A percentile compares a stretch with the other conserved stretches of the same genome.
phyloP scores from a whole-genome alignment of 2,888 invertebrate genomes.

The Meganola albula region DNA sequence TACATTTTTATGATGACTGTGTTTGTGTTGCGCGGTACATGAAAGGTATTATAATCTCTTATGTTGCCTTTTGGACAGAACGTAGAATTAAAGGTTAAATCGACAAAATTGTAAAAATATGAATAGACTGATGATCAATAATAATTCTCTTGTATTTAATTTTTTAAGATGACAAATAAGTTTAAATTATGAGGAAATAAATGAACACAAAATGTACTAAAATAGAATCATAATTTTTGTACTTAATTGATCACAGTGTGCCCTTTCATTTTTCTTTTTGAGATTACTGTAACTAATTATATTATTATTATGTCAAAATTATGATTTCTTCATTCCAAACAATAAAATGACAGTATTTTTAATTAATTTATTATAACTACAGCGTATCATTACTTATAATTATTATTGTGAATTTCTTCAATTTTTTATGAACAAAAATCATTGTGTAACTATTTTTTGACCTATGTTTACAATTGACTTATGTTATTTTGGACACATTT shows the following conservation, averaged over 20 bases:
- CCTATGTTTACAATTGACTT: conserved; percentile 69
- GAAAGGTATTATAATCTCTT: conserved; percentile 53
- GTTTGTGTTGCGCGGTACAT: conserved; percentile 62
- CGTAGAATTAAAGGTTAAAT: conserved; percentile 65
- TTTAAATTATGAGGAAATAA: conserved; percentile 65
- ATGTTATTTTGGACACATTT: conserved; percentile 54
- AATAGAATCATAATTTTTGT: conserved; percentile 58
- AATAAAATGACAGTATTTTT: conserved; percentile 72
- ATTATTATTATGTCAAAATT: conserved; percentile 37
- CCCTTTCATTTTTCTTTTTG: conserved; percentile 76
- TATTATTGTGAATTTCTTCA: conserved; percentile 58
- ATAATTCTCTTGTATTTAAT: conserved; percentile 75
- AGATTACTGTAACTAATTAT: conserved; percentile 46
- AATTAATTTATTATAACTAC: conserved; percentile 64
- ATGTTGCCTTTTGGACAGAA: conserved; percentile 67
- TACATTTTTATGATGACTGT: conserved; percentile 52
- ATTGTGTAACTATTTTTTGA: conserved; percentile 63
- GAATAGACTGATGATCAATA: conserved; percentile 77
- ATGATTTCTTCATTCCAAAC: conserved; percentile 48
- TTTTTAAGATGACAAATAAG: conserved; percentile 75
- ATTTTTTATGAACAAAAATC: conserved; percentile 52
- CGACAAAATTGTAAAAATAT: conserved; percentile 76
- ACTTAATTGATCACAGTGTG: conserved; percentile 68
- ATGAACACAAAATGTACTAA: conserved; percentile 45
- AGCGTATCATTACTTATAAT: conserved; percentile 46